Evolutionary conservation across 2,888 invertebrate species (phyloP).

Genomic region (Xanthorhoe spadicearia): DNA sequence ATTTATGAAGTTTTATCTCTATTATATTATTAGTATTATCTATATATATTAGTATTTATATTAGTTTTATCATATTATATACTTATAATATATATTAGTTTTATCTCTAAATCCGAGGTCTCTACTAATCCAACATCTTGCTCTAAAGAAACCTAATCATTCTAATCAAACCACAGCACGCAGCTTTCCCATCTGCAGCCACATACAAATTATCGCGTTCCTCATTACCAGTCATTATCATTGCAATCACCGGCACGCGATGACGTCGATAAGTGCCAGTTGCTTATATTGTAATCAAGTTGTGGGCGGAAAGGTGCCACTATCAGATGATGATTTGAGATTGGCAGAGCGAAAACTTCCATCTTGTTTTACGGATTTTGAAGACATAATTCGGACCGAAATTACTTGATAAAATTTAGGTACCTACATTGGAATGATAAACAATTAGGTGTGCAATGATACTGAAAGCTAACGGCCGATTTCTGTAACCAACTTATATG

Average conservation of each 20-base stretch:
- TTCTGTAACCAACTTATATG: too few species aligned
- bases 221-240: constrained; percentile 33
- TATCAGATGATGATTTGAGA: constrained; percentile 10
- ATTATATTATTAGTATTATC: too few species aligned
- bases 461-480: too few species aligned
- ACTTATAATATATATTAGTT: too few species aligned
- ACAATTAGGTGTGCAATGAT: too few species aligned
- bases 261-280: constrained; percentile 19
- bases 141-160: not conserved
- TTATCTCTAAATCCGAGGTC: too few species aligned
- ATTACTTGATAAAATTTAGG: too few species aligned
- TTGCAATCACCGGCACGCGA: constrained; percentile 41
- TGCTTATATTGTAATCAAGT: constrained; percentile 24
- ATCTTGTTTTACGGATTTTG: not conserved
- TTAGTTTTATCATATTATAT: too few species aligned
- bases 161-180: constrained; percentile 9
- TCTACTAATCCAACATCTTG: not conserved
- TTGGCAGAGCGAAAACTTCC: constrained; percentile 1
- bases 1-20: too few species aligned
- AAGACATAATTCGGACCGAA: not conserved
- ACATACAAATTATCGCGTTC: constrained; percentile 25
- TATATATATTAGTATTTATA: too few species aligned
- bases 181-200: constrained; percentile 25
- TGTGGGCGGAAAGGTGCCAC: constrained; percentile 21
- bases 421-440: too few species aligned